These are phyloP conservation scores for Sebastes steindachneri DNA, from an alignment of 2,797 vertebrate genomes.

Conservation along the genomic window DNA sequence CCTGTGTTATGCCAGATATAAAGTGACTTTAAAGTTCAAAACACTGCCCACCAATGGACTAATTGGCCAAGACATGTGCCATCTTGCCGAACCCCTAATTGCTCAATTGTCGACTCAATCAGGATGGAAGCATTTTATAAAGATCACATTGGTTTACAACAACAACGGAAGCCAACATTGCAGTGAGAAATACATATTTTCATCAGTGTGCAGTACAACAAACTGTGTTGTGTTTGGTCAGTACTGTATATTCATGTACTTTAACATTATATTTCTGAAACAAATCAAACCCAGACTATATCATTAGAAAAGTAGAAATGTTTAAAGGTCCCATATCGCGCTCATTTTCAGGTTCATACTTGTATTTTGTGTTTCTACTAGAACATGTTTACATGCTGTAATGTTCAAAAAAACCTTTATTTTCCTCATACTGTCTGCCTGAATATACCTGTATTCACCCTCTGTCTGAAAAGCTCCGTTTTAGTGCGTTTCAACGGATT, in stretches of 20 bases:
- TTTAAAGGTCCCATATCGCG: neutral
- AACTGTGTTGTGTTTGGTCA: neutral
- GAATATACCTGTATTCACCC: too few relatives aligned
- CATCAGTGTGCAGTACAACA: neutral
- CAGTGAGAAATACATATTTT: neutral
- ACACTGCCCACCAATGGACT: neutral
- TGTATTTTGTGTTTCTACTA: too few relatives aligned
- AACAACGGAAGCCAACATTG: neutral
- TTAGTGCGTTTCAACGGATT: too few relatives aligned
- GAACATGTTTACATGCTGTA: too few relatives aligned
- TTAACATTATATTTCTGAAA: neutral
- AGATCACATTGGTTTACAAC: neutral
- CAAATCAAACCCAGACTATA: neutral
- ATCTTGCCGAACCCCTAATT: neutral
- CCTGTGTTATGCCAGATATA: neutral
- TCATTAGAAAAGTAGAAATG: neutral
- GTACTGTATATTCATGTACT: neutral
- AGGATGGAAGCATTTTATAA: neutral
- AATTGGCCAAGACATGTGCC: neutral
- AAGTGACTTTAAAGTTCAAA: neutral
- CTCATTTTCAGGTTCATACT: too few relatives aligned
- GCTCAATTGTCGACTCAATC: neutral
- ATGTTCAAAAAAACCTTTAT: too few relatives aligned
- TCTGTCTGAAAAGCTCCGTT: too few relatives aligned
- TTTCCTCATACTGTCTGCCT: too few relatives aligned